Conservation (phyloP, 2,113 vertebrate species). For the Craseonycteris thonglongyai region DNA sequence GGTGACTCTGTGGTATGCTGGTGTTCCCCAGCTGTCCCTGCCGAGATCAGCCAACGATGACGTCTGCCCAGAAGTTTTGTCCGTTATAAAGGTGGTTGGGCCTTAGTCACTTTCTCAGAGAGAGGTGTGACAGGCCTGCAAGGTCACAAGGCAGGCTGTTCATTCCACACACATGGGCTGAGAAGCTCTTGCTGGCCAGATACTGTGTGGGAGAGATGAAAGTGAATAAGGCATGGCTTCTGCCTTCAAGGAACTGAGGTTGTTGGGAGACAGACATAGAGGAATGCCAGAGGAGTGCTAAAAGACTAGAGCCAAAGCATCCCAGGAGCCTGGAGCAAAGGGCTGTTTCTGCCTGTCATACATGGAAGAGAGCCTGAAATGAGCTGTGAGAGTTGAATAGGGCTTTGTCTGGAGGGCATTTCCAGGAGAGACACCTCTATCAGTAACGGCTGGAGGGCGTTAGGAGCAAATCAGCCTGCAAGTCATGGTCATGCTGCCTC, state of each 20-base stretch:
- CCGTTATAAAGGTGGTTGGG: neutral
- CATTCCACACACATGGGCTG: neutral
- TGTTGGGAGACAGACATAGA: neutral
- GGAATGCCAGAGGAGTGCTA: neutral
- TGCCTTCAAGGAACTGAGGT: neutral
- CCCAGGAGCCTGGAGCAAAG: neutral
- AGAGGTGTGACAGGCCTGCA: neutral
- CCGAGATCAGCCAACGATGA: neutral
- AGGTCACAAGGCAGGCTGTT: neutral
- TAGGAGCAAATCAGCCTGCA: neutral
- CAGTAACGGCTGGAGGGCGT: neutral
- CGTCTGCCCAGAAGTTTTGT: neutral
- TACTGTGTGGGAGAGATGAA: neutral
- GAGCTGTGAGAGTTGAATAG: neutral
- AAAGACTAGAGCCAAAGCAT: neutral
- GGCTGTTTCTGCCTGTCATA: neutral
- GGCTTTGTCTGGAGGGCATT: neutral
- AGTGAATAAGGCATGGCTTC: neutral
- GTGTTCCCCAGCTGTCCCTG: neutral
- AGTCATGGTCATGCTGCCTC: neutral
- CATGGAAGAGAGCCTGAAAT: neutral
- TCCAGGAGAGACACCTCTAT: neutral
- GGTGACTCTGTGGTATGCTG: neutral
- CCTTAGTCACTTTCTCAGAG: constrained; percentile 46
- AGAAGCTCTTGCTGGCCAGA: neutral